Evolutionary conservation across 2,797 vertebrate genomes (phyloP).

Genomic region (Knipowitschia caucasica): DNA sequence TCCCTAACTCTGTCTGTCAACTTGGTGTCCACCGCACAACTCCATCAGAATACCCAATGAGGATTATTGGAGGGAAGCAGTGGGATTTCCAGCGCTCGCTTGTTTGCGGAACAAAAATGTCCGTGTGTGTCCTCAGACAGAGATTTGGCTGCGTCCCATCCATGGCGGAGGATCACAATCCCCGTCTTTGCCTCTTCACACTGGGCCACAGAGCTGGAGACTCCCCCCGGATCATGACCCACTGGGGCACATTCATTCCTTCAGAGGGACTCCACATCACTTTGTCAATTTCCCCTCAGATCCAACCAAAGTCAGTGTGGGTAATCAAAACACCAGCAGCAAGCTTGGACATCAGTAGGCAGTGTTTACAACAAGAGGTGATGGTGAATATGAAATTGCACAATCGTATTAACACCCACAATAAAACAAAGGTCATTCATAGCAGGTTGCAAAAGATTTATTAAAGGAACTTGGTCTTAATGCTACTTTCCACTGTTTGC

Average conservation of each 20-base stretch:
- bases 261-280: slow-evolving; percentile 54
- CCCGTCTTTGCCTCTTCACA: slow-evolving; percentile 73
- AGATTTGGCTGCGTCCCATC: slow-evolving; percentile 66
- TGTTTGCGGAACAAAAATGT: slow-evolving; percentile 75
- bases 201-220: slow-evolving; percentile 68
- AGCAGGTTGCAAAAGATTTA: too few species aligned
- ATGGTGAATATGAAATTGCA: neutral
- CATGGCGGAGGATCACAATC: slow-evolving; percentile 71
- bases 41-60: slow-evolving; percentile 73
- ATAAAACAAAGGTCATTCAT: too few species aligned
- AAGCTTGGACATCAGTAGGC: neutral
- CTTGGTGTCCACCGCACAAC: slow-evolving; percentile 69
- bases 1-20: slow-evolving; percentile 74
- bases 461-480: too few species aligned
- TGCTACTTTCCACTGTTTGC: too few species aligned
- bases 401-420: too few species aligned
- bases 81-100: slow-evolving; percentile 58
- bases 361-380: neutral
- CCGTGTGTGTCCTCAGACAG: slow-evolving; percentile 71
- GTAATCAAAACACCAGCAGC: slow-evolving; percentile 8
- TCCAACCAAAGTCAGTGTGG: slow-evolving; percentile 12
- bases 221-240: slow-evolving; percentile 64
- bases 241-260: slow-evolving; percentile 67
- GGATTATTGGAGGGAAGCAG: slow-evolving; percentile 68
- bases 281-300: slow-evolving; percentile 37